Evolutionary conservation across 2,797 vertebrate species (phyloP), one percentile per base, ranked within the genome.

Genomic region (Alauda arvensis): DNA sequence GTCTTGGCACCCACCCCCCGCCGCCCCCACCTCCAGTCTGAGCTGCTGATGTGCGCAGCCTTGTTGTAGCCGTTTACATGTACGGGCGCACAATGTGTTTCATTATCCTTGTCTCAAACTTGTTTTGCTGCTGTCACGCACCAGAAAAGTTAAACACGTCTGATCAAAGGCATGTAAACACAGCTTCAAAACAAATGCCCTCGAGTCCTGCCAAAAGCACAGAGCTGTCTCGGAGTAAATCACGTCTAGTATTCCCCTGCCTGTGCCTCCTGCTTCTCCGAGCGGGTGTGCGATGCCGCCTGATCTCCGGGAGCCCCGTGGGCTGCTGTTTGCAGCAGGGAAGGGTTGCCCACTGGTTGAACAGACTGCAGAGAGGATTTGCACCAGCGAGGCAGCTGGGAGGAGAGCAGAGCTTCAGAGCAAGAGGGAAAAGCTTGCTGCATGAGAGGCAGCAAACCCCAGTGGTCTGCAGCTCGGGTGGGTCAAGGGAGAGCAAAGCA

Each of bases 91-190:
- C 88, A 88, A 89, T 92, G 93, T 94, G 90, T 95, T 95, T 94
- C 95, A 95, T 95, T 94, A 95, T 93, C 93, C 89, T 71, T 88
- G 88, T 95, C 90, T 95, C 94, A 92, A 90, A 94, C 93, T 95
- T 95, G 94, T 95, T 96, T 95, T 95, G 87, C 92, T 94, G 93
- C 92, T 95, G 95, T 96, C 95, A 94, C 26, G 77, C 85, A 93
- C 87, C 82, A 72, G 91, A 90, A 94, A 93, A 95, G 95, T 94
- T 95, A 94, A 95, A 95, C 94, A 94, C 65, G 84, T 90, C 95
- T 95, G 93, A 96, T 95, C 95, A 95, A 95, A 95, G 95, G 91
- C 93, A 71, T 88, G 93, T 95, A 94, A 95, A 95, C 94, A 94
- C 88, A 85, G 95, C 95, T 95, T 95, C 94, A 83, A 93, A 94